Percentiles rank a stretch among this genome's conserved stretches.
Conservation (phyloP, 2,113 vertebrate species). For the Heterochromis multidens region DNA sequence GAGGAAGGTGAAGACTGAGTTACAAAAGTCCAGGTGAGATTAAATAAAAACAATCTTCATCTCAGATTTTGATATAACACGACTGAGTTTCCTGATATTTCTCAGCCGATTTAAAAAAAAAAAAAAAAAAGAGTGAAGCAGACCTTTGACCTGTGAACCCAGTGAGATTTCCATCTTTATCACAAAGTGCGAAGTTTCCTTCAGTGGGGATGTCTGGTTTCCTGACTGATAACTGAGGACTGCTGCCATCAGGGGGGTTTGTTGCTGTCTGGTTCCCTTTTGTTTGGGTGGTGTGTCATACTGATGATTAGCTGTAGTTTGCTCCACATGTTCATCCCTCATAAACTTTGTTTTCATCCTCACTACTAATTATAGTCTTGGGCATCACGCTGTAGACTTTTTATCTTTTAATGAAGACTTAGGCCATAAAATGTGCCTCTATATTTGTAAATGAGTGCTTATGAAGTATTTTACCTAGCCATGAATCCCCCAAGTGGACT, state of each 20-base stretch:
- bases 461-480: background rate
- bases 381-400: background rate
- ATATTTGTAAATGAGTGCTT: too few species aligned
- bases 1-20: background rate
- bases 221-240: too few species aligned
- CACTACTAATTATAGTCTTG: background rate
- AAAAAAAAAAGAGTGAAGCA: too few species aligned
- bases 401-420: background rate
- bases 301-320: background rate
- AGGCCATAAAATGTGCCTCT: background rate
- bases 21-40: background rate
- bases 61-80: too few species aligned
- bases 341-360: background rate
- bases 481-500: background rate
- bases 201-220: too few species aligned
- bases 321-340: background rate
- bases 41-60: background rate
- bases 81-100: too few species aligned
- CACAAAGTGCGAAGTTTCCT: too few species aligned
- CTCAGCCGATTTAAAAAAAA: too few species aligned
- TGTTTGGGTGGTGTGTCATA: background rate
- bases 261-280: background rate
- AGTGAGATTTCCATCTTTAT: too few species aligned
- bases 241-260: too few species aligned
- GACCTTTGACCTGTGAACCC: too few species aligned